A percentile compares a stretch with the other conserved stretches of the same genome.
Evolutionary conservation across 1,140 invertebrate species (phyloP).

Genomic region (Papilio aristodemus): DNA sequence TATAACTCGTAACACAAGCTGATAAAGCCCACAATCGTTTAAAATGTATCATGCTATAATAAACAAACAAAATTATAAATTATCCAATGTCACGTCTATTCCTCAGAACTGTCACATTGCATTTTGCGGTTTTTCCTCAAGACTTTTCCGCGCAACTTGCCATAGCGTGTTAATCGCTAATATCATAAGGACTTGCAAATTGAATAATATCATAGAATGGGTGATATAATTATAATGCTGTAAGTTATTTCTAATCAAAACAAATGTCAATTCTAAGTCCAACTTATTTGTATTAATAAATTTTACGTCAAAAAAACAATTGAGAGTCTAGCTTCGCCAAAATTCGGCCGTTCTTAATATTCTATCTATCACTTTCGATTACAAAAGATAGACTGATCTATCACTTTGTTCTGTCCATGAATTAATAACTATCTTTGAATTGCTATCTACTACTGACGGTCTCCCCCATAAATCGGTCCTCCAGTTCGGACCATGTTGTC

Average conservation of each 20-base stretch:
- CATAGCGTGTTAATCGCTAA: background rate
- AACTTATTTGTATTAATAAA: background rate
- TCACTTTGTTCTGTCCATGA: too few relatives aligned
- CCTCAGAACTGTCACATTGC: slow-evolving; percentile 16
- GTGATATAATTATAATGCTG: background rate
- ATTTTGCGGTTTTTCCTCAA: slow-evolving; percentile 20
- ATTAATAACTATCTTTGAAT: too few relatives aligned
- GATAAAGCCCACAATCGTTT: background rate
- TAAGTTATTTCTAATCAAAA: background rate
- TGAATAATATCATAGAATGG: background rate
- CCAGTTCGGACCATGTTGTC: too few relatives aligned
- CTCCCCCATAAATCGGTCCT: too few relatives aligned
- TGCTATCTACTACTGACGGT: too few relatives aligned
- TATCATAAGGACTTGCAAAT: background rate
- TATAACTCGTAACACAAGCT: background rate
- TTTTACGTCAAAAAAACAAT: too few relatives aligned
- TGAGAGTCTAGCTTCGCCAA: too few relatives aligned
- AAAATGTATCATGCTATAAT: background rate
- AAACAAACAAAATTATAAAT: slow-evolving; percentile 18
- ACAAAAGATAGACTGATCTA: too few relatives aligned
- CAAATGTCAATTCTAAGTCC: background rate
- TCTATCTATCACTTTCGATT: too few relatives aligned
- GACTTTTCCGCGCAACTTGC: background rate
- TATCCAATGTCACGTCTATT: slow-evolving; percentile 18
- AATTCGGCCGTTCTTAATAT: too few relatives aligned